Conservation (phyloP, 2,888 invertebrate genomes). For the Pocota personata region DNA sequence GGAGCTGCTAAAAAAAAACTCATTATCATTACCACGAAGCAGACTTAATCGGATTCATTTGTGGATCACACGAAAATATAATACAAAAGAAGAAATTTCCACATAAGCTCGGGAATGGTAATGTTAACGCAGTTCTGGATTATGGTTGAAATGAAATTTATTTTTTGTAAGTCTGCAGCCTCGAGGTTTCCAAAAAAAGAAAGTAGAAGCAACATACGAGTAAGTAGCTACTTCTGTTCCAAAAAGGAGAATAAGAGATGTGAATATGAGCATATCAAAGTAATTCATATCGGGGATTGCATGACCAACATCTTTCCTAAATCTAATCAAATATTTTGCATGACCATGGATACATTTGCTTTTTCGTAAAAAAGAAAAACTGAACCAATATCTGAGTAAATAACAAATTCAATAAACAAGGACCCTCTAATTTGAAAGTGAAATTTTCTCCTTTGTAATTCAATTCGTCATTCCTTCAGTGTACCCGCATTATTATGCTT, state of each 20-base stretch:
- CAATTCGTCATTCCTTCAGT: not conserved
- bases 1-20: not conserved
- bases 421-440: not conserved
- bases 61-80: not conserved
- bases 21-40: not conserved
- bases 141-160: not conserved
- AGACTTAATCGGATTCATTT: constrained; percentile 10
- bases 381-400: not conserved
- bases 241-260: too few species aligned
- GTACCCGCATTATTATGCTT: not conserved
- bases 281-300: too few species aligned
- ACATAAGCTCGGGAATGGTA: not conserved
- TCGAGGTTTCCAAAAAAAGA: too few species aligned
- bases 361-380: not conserved
- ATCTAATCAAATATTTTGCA: too few species aligned
- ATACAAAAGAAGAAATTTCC: not conserved
- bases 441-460: not conserved
- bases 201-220: too few species aligned
- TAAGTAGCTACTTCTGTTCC: too few species aligned
- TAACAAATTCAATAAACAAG: not conserved
- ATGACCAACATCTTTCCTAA: too few species aligned
- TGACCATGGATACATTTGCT: not conserved
- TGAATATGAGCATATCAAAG: too few species aligned
- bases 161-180: not conserved
- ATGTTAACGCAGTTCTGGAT: not conserved